Percentiles rank a stretch among this genome's conserved stretches.
Conservation (phyloP, 2,888 invertebrate species). For the Archaeoteleia sp. region DNA sequence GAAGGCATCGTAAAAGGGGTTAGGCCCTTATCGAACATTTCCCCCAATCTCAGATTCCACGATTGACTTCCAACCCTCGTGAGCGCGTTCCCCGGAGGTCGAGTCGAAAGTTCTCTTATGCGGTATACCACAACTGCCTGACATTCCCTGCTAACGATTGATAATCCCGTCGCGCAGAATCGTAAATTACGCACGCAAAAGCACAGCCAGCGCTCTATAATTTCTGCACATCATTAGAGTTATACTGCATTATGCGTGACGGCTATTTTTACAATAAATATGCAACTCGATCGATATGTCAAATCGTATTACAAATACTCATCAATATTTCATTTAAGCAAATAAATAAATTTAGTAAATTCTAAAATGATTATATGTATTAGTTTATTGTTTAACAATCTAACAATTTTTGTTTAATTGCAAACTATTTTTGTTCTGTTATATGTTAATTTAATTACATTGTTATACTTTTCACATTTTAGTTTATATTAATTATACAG, state of each 20-base stretch:
- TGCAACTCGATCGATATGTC: constrained; percentile 32
- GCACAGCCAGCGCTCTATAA: constrained; percentile 42
- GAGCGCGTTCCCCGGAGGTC: constrained; percentile 57
- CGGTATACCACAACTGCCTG: constrained; percentile 66
- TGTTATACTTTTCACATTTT: too few relatives aligned
- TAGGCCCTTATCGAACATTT: constrained; percentile 64
- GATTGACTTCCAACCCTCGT: constrained; percentile 68
- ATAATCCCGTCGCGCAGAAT: constrained; percentile 55
- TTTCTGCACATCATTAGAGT: constrained; percentile 50
- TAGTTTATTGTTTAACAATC: too few relatives aligned
- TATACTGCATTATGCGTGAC: constrained; percentile 39
- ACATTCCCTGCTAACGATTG: constrained; percentile 63
- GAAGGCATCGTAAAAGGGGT: constrained; percentile 59
- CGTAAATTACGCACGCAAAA: constrained; percentile 51
- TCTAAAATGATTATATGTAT: too few relatives aligned
- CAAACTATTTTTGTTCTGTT: too few relatives aligned
- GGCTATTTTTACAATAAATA: constrained; percentile 35
- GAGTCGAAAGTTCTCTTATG: constrained; percentile 58
- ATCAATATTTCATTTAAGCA: too few relatives aligned
- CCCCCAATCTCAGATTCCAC: constrained; percentile 66
- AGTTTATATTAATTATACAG: too few relatives aligned
- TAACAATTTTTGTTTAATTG: too few relatives aligned
- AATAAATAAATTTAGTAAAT: too few relatives aligned
- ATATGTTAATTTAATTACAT: too few relatives aligned
- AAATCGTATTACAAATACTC: constrained; percentile 20